Conservation (phyloP, 2,113 vertebrate species). For the Chionodraco myersi region DNA sequence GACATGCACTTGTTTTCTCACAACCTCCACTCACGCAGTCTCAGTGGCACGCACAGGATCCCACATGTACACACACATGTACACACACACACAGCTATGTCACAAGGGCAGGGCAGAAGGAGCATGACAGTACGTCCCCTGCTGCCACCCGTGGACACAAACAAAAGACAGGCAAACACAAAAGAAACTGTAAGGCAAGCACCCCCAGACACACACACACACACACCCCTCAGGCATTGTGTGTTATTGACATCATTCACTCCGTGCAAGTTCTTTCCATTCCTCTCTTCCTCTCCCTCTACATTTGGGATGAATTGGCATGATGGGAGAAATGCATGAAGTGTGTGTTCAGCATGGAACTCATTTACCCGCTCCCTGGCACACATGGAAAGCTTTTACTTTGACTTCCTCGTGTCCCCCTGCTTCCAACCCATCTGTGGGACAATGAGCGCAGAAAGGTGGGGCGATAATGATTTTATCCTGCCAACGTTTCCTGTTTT, state of each 20-base stretch:
- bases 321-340: constrained; percentile 62
- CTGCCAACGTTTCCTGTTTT: constrained; percentile 57
- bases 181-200: constrained; percentile 59
- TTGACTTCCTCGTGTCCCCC: constrained; percentile 48
- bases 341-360: constrained; percentile 64
- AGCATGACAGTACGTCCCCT: constrained; percentile 71
- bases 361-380: constrained; percentile 69
- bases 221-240: constrained; percentile 52
- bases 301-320: constrained; percentile 72
- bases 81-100: constrained; percentile 24
- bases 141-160: constrained; percentile 70
- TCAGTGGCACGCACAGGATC: constrained; percentile 65
- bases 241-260: constrained; percentile 77
- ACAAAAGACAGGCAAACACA: constrained; percentile 71
- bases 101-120: constrained; percentile 54
- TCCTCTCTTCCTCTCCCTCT: constrained; percentile 46
- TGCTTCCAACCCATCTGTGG: constrained; percentile 45
- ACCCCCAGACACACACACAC: constrained; percentile 19
- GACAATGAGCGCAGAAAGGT: constrained; percentile 58
- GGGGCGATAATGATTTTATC: constrained; percentile 42
- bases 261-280: constrained; percentile 72
- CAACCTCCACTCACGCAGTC: constrained; percentile 47
- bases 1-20: constrained; percentile 68
- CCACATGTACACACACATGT: constrained; percentile 42
- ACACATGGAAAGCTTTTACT: constrained; percentile 73